phyloP scores from a whole-genome alignment of 1,140 invertebrate species.

The Diachasma alloeum region DNA sequence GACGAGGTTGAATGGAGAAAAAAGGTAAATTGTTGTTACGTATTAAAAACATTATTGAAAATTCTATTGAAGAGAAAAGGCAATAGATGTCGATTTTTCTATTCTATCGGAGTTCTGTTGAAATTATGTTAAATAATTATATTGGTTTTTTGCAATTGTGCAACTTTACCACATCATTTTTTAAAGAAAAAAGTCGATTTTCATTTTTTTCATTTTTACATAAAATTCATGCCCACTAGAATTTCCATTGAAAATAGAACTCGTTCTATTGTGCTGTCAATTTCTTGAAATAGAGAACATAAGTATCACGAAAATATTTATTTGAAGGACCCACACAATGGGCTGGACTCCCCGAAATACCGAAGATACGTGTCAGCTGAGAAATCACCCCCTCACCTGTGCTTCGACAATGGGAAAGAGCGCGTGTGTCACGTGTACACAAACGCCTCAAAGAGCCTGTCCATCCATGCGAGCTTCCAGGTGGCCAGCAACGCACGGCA shows the following conservation, averaged over 20 bases:
- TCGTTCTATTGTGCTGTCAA: too few relatives aligned
- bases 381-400: constrained; percentile 69
- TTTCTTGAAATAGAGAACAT: too few relatives aligned
- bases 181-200: too few relatives aligned
- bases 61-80: not conserved
- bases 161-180: too few relatives aligned
- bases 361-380: not conserved
- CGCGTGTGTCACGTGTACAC: constrained; percentile 72
- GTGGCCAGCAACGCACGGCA: constrained; percentile 60
- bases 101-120: too few relatives aligned
- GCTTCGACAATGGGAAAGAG: constrained; percentile 63
- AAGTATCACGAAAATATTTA: not conserved
- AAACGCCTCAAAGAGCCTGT: constrained; percentile 63
- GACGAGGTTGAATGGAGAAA: constrained; percentile 35
- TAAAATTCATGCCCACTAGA: too few relatives aligned
- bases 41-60: not conserved
- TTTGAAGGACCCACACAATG: not conserved
- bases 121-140: too few relatives aligned
- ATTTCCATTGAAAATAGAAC: too few relatives aligned
- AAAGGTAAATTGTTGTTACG: constrained; percentile 11
- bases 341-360: not conserved
- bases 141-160: too few relatives aligned
- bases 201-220: too few relatives aligned
- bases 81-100: too few relatives aligned
- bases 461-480: constrained; percentile 65